phyloP scores from a whole-genome alignment of 2,797 vertebrate genomes.

The Chrysocyon brachyurus region DNA sequence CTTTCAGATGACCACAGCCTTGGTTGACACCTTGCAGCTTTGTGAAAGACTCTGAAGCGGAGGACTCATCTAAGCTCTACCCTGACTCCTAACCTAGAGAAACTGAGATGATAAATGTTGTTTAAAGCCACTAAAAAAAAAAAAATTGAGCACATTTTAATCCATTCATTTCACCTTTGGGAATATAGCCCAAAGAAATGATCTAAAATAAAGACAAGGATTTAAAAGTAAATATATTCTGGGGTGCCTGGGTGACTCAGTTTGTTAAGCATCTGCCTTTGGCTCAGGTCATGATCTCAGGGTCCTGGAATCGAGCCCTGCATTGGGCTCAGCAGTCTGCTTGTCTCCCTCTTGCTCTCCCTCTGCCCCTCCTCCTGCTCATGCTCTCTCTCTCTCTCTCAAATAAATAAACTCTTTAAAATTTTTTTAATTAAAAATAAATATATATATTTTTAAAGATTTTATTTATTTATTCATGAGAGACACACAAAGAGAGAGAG shows the following conservation, averaged over 20 bases:
- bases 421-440: background rate
- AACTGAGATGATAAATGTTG: background rate
- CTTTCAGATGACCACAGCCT: background rate
- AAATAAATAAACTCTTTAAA: background rate
- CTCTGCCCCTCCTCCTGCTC: background rate
- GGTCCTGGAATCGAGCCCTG: background rate
- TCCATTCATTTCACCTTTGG: background rate
- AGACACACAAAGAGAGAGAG: too few relatives aligned
- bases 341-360: background rate
- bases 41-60: background rate
- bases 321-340: background rate
- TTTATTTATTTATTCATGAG: too few relatives aligned
- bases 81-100: background rate
- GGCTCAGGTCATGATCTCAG: background rate
- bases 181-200: background rate
- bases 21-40: background rate
- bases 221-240: background rate
- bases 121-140: background rate
- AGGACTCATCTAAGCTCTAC: background rate
- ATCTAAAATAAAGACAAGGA: conserved; percentile 8
- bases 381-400: background rate
- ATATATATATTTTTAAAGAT: too few relatives aligned
- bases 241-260: background rate
- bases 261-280: background rate
- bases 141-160: background rate